Conservation (phyloP, 2,888 invertebrate species). For the Trilocha varians region DNA sequence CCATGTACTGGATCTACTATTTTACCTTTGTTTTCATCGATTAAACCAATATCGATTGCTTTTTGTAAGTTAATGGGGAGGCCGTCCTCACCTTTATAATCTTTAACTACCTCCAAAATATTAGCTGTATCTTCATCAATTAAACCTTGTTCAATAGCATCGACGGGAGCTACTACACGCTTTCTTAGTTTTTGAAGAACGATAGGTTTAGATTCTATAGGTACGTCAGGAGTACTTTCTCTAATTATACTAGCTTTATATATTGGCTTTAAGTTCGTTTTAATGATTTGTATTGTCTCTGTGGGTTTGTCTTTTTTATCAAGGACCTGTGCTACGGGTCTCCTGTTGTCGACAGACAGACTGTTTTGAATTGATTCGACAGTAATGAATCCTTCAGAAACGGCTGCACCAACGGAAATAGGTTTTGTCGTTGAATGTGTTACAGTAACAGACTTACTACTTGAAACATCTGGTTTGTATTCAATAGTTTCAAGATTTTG, state of each 20-base stretch:
- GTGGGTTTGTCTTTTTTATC: conserved; percentile 34
- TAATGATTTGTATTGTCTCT: conserved; percentile 73
- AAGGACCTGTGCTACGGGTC: conserved; percentile 21
- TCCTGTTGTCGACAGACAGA: conserved; percentile 47
- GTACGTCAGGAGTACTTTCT: conserved; percentile 70
- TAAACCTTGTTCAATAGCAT: conserved; percentile 84
- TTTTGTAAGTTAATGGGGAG: conserved; percentile 80
- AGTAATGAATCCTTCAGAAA: conserved; percentile 70
- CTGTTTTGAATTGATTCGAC: conserved; percentile 66
- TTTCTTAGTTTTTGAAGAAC: conserved; percentile 85
- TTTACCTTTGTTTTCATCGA: conserved; percentile 83
- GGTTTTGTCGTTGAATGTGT: conserved; percentile 59
- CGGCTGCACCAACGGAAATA: conserved; percentile 73
- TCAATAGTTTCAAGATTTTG: background rate
- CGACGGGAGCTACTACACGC: conserved; percentile 80
- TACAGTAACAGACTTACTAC: conserved; percentile 26
- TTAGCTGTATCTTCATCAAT: conserved; percentile 84
- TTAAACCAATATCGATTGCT: conserved; percentile 79
- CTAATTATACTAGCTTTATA: conserved; percentile 77
- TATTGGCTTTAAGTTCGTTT: conserved; percentile 76
- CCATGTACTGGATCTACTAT: conserved; percentile 89
- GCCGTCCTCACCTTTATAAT: conserved; percentile 72
- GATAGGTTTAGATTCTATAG: conserved; percentile 79
- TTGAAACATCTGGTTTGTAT: background rate
- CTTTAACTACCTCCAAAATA: conserved; percentile 75